A percentile compares a stretch with the other conserved stretches of the same genome.
Evolutionary conservation across 2,113 vertebrate genomes (phyloP).

Genomic region (Saimiri boliviensis): DNA sequence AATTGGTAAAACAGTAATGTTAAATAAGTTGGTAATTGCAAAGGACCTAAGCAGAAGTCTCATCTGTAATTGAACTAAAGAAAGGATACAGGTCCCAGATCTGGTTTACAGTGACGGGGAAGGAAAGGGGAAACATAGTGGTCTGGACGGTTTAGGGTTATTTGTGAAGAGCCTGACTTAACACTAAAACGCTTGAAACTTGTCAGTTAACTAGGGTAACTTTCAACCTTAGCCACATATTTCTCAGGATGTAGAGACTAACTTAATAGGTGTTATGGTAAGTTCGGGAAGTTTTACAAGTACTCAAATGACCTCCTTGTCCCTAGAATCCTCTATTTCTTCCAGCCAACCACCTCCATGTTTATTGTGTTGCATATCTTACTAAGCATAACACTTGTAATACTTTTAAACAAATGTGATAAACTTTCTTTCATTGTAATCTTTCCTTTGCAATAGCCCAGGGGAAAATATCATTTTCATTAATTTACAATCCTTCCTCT

Average conservation of each 20-base stretch:
- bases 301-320: neutral
- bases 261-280: neutral
- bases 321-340: neutral
- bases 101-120: neutral
- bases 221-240: neutral
- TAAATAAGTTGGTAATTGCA: neutral
- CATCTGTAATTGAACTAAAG: neutral
- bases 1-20: neutral
- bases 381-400: neutral
- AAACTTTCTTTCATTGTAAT: neutral
- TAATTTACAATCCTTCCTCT: neutral
- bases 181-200: neutral
- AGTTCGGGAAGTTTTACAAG: neutral
- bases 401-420: neutral
- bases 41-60: neutral
- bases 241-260: neutral
- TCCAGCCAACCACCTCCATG: neutral
- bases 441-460: neutral
- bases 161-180: neutral
- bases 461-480: neutral
- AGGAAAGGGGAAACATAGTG: neutral
- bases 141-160: neutral
- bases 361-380: neutral
- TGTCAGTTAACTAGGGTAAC: neutral
- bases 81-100: neutral